phyloP scores from a whole-genome alignment of 2,888 invertebrate species.

The Campoletis raptor region DNA sequence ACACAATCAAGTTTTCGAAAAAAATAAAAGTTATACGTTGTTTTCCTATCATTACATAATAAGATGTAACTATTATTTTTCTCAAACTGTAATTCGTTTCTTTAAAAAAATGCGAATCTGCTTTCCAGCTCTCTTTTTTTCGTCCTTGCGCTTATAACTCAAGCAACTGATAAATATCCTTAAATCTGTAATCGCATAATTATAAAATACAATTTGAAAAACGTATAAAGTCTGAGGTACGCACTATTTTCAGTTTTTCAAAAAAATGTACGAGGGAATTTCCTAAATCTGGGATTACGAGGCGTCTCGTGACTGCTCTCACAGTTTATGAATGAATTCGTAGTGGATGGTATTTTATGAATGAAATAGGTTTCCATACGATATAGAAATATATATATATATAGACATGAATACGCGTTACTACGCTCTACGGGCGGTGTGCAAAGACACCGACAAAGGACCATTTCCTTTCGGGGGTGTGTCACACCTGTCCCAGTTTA shows the following conservation, averaged over 20 bases:
- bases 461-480: constrained; percentile 61
- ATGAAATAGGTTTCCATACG: constrained; percentile 61
- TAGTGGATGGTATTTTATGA: constrained; percentile 67
- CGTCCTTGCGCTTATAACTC: too few relatives aligned
- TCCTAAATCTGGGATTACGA: constrained; percentile 43
- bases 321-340: constrained; percentile 68
- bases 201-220: neutral
- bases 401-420: constrained; percentile 27
- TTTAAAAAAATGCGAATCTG: too few relatives aligned
- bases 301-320: constrained; percentile 18
- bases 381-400: neutral
- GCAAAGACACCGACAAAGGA: constrained; percentile 60
- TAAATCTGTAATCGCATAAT: neutral
- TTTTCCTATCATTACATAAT: neutral
- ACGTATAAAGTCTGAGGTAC: neutral
- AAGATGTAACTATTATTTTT: neutral
- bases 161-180: neutral
- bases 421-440: constrained; percentile 65
- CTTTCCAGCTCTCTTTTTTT: too few relatives aligned
- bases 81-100: too few relatives aligned
- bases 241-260: constrained; percentile 7
- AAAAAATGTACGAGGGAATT: constrained; percentile 39
- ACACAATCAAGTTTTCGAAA: too few relatives aligned
- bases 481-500: constrained; percentile 68
- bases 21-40: too few relatives aligned